phyloP scores from a whole-genome alignment of 2,113 vertebrate species.

The Microcebus griseorufus region DNA sequence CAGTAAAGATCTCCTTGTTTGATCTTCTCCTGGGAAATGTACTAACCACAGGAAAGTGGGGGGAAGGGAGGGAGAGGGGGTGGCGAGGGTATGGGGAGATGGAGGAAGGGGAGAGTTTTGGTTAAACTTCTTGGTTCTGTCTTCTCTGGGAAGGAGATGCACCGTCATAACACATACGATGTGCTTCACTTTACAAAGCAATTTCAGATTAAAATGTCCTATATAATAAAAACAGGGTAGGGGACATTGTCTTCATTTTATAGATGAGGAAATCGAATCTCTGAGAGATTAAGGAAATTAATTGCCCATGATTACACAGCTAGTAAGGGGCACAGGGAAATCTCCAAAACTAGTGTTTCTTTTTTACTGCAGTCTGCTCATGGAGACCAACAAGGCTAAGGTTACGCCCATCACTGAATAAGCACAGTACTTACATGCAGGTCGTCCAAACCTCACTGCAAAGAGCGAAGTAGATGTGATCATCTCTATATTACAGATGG shows the following conservation, averaged over 20 bases:
- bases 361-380: neutral
- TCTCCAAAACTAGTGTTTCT: neutral
- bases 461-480: neutral
- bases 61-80: rapidly evolving
- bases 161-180: rapidly evolving
- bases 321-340: neutral
- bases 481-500: neutral
- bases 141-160: neutral
- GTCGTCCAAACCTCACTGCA: neutral
- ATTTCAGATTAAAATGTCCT: neutral
- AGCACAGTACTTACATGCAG: neutral
- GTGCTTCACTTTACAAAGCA: neutral
- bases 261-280: neutral
- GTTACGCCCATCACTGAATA: neutral
- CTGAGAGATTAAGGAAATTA: neutral
- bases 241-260: neutral
- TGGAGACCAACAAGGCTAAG: neutral
- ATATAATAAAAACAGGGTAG: neutral
- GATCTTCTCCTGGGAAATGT: conserved; percentile 10
- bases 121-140: neutral
- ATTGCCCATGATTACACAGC: neutral
- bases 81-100: neutral
- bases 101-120: neutral
- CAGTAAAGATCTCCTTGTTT: neutral
- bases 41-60: neutral